Base-by-base conservation (phyloP, 1,140 invertebrate species). In the Hermetia illucens region DNA sequence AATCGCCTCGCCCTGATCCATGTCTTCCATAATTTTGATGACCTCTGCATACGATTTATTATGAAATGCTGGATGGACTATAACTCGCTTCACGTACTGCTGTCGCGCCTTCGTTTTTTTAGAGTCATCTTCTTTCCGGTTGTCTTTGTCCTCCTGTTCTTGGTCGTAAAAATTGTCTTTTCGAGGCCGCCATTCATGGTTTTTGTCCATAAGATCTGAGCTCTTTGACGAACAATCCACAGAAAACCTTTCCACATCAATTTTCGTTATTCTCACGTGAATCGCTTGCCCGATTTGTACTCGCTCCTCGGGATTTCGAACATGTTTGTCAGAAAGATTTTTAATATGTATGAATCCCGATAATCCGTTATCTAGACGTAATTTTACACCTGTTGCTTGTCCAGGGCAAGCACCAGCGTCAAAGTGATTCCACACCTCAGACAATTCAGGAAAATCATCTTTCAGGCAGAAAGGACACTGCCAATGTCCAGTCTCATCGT, bases 361-460 rank as follows among this genome's bases (percentile, higher is more conserved):
- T 5, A 98, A 68, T 0, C 90, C 90, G 63, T 98, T 98, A 52
- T 99, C 95, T 0, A 99, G 62, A 1, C 82, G 71, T 2, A 92
- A 68, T 39, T 83, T 74, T 0, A 99, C 80, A 2, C 96, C 96
- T 1, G 84, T 84, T 2, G 93, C 87, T 62, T 92, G 85, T 0
- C 96, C 96, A 0, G 87, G 91, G 68, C 95, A 99, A 16, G 82
- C 78, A 21, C 84, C 86, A 27, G 88, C 82, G 63, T 97, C 93
- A 66, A 97, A 97, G 64, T 98, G 93, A 66, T 91, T 92, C 93
- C 93, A 97, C 4, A 97, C 87, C 63, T 98, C 91, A 24, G 86
- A 89, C 1, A 97, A 65, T 55, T 97, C 92, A 1, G 86, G 82
- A 50, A 97, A 95, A 54, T 91, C 82, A 60, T 90, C 92, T 52